Conservation (phyloP, 2,797 vertebrate species). For the Gymnoscopelus braueri region DNA sequence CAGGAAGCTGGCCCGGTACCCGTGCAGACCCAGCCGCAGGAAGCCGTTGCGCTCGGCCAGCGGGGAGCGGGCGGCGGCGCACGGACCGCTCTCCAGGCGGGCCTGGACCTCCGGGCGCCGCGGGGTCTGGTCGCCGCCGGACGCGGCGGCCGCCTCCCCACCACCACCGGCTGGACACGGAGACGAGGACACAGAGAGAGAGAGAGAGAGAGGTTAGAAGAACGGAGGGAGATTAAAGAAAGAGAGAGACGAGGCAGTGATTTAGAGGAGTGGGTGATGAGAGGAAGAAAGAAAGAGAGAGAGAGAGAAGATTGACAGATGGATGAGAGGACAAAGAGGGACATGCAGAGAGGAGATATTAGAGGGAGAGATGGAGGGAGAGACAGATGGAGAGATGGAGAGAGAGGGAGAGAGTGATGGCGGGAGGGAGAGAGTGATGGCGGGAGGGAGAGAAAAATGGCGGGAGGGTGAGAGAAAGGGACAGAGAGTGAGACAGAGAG, state of each 20-base stretch:
- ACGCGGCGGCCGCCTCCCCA: constrained; percentile 29
- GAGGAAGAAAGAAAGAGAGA: neutral
- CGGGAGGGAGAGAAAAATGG: neutral
- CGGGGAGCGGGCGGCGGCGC: constrained; percentile 86
- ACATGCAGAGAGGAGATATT: constrained; percentile 10
- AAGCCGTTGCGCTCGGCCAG: constrained; percentile 94
- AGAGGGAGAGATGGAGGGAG: constrained; percentile 16
- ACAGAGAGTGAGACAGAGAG: neutral
- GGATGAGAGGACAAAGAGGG: constrained; percentile 10
- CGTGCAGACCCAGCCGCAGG: constrained; percentile 90
- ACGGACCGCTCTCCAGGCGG: constrained; percentile 90
- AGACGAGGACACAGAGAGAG: constrained; percentile 4
- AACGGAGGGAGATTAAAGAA: constrained; percentile 1
- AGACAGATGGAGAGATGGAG: neutral
- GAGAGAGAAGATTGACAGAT: neutral
- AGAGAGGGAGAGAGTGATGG: neutral
- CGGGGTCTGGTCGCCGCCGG: constrained; percentile 34
- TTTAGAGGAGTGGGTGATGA: neutral
- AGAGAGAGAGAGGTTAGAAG: constrained; percentile 22
- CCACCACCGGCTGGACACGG: constrained; percentile 35
- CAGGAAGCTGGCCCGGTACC: constrained; percentile 91
- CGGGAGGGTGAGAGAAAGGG: neutral
- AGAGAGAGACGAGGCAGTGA: neutral
- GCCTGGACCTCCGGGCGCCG: constrained; percentile 88
- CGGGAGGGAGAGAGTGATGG: neutral